Base-by-base conservation (phyloP, 1,140 invertebrate genomes). In the Drosophila parvula region DNA sequence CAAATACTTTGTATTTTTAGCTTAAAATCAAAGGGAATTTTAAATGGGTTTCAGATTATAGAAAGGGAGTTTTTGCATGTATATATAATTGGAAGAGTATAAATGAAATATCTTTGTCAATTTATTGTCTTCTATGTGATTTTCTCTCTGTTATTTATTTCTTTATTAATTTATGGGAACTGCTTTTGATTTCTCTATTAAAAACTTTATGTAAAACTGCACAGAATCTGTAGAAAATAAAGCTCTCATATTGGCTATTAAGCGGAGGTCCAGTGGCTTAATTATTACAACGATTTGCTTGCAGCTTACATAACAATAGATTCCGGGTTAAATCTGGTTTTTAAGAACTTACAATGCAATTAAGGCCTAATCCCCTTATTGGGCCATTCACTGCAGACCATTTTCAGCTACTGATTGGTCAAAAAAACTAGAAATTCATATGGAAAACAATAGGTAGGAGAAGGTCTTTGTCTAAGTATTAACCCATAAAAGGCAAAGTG, bases 301-400 rank as follows among this genome's bases (percentile, higher is more conserved):
- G 22, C 32, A 22, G 16, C 11, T 53, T 22, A 4, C 32, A 50
- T 14, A 53, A 53, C 51, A 53, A 53, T 38, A 53, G 32, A 14
- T 0, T 6, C 1, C 14, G 7, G 38, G 14, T n/a, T 40, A 7
- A n/a, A 40, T 40, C 2, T 40, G 38, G 12, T 1, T 32, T 22
- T 12, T 4, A 22, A 14, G 10, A 2, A 5, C n/a, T 12, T 18
- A 51, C 50, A 22, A 53, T 36, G 16, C 18, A 53, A 36, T 53
- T 36, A 16, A 36, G 50, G 34, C 34, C 51, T 14, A 53, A 36
- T 36, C 34, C 11, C 32, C 47, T 5, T 30, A 11, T 48, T 5
- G 34, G 38, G 7, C n/a, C 12, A 27, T 55, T 55, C 8, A 27
- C 51, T 38, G 51, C 12, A 10, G 32, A 27, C 16, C 50, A 36